phyloP scores from a whole-genome alignment of 2,113 vertebrate species.

The Hemiprocne comata region DNA sequence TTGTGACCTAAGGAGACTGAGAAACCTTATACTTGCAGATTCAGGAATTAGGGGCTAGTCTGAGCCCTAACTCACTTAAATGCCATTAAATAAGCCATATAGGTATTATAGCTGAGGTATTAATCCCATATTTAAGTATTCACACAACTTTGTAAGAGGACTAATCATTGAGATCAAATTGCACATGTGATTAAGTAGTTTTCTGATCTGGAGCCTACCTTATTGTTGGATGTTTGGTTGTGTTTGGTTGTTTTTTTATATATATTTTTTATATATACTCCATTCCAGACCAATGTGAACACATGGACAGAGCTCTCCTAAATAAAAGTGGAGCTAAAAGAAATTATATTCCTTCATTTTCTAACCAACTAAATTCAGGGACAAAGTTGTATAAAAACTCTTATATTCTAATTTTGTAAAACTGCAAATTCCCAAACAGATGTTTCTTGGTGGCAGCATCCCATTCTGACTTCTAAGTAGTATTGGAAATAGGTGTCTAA shows the following conservation, averaged over 20 bases:
- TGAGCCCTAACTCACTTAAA: slow-evolving; percentile 11
- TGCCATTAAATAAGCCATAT: background rate
- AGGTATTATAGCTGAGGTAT: background rate
- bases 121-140: background rate
- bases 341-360: background rate
- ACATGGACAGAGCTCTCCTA: background rate
- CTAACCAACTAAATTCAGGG: background rate
- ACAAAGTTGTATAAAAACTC: background rate
- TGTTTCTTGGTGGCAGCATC: background rate
- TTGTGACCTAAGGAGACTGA: slow-evolving; percentile 33
- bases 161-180: background rate
- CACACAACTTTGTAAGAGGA: background rate
- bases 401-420: background rate
- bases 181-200: background rate
- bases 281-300: background rate
- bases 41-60: background rate
- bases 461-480: background rate
- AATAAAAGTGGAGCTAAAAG: background rate
- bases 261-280: too few relatives aligned
- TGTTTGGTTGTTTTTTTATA: background rate
- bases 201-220: background rate
- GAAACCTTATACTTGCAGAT: background rate
- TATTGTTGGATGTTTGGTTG: background rate
- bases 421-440: background rate
- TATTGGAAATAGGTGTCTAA: background rate